A percentile compares a stretch with the other conserved stretches of the same genome.
These are phyloP conservation scores for Galbula dea DNA, from an alignment of 2,113 vertebrate genomes.

Conservation along the genomic window DNA sequence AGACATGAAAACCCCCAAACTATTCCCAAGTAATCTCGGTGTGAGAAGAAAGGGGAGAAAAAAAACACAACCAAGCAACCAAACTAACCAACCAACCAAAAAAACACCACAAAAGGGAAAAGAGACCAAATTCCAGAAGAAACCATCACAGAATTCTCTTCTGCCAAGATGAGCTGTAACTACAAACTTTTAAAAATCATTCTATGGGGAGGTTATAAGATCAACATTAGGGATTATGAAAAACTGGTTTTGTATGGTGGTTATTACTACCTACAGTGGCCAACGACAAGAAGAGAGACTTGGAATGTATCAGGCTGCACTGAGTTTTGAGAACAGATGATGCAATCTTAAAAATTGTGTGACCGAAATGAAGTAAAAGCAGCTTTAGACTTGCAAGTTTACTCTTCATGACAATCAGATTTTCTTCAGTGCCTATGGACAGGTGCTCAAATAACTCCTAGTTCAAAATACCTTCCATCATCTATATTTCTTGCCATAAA, in stretches of 20 bases:
- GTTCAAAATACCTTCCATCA: not conserved
- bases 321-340: not conserved
- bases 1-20: not conserved
- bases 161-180: not conserved
- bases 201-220: not conserved
- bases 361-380: conserved; percentile 5
- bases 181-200: not conserved
- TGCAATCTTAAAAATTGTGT: not conserved
- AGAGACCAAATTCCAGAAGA: not conserved
- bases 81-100: too few species aligned
- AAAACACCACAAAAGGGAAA: too few species aligned
- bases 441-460: not conserved
- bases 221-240: not conserved
- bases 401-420: not conserved
- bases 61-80: not conserved
- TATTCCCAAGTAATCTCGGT: not conserved
- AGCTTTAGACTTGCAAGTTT: not conserved
- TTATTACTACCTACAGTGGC: not conserved
- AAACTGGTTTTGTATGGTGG: not conserved
- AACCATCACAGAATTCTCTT: not conserved
- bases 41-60: not conserved
- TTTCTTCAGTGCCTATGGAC: not conserved
- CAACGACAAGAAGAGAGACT: not conserved
- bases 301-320: not conserved
- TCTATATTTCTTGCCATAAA: not conserved